Percentiles rank a stretch among this genome's conserved stretches.
These are phyloP conservation scores for Microplitis mediator DNA, from an alignment of 1,140 invertebrate genomes.

Conservation along the genomic window DNA sequence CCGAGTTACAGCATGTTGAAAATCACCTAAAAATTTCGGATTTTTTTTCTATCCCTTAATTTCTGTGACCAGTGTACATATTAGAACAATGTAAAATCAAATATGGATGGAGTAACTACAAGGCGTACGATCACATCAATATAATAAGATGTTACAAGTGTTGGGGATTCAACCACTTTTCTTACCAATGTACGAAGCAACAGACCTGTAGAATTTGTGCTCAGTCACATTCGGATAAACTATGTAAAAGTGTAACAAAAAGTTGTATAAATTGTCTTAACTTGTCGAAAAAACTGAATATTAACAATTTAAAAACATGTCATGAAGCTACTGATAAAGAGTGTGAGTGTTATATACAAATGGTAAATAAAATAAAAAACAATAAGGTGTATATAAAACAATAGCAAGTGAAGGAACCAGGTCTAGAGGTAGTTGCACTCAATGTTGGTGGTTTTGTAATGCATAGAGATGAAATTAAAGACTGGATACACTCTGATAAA, in stretches of 20 bases:
- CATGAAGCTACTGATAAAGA: slow-evolving; percentile 11
- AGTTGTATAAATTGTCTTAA: slow-evolving; percentile 13
- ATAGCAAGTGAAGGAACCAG: slow-evolving; percentile 2
- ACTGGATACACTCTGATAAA: background rate
- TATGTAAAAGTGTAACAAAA: background rate
- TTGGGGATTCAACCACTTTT: background rate
- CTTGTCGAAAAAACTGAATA: background rate
- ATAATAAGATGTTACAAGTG: background rate
- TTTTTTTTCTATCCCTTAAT: no score
- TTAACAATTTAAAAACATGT: background rate
- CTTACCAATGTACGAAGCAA: background rate
- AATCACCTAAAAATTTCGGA: no score
- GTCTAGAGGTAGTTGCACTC: background rate
- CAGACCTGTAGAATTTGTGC: background rate
- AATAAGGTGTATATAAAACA: background rate
- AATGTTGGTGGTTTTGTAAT: slow-evolving; percentile 10
- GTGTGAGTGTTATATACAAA: background rate
- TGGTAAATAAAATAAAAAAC: background rate
- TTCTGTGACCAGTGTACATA: no score
- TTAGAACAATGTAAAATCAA: background rate
- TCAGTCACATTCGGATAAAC: background rate
- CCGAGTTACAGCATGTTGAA: no score
- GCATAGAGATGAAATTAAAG: slow-evolving; percentile 1
- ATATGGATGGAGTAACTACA: background rate
- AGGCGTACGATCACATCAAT: background rate